phyloP scores from a whole-genome alignment of 2,888 invertebrate genomes.

The Yponomeuta malinellus region DNA sequence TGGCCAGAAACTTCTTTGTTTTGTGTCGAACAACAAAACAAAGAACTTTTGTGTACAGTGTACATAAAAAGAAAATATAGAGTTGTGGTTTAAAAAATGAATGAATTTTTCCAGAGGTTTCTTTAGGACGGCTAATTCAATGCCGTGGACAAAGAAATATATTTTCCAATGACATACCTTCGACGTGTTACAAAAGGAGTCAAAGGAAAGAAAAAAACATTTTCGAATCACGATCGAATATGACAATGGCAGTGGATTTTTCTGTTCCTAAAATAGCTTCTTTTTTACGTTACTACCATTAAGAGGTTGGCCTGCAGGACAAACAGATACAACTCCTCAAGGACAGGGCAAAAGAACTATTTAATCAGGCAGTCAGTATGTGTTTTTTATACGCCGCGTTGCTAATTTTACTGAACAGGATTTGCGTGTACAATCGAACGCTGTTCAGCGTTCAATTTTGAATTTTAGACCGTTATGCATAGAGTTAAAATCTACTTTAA shows the following conservation, averaged over 20 bases:
- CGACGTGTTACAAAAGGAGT: background rate
- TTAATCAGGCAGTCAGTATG: background rate
- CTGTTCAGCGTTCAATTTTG: too few species aligned
- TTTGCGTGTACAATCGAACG: background rate
- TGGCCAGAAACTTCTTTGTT: too few species aligned
- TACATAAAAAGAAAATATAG: too few species aligned
- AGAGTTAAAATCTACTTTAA: too few species aligned
- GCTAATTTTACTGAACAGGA: background rate
- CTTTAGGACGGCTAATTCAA: too few species aligned
- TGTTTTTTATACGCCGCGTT: background rate
- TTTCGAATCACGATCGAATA: constrained; percentile 2
- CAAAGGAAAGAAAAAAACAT: background rate
- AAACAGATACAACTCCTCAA: background rate
- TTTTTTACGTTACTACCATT: background rate
- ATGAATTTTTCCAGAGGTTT: too few species aligned
- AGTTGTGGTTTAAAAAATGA: too few species aligned
- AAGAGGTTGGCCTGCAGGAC: background rate
- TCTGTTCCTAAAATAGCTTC: background rate
- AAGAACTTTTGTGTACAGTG: too few species aligned
- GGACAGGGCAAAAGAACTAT: background rate
- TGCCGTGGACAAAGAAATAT: background rate
- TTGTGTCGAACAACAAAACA: too few species aligned
- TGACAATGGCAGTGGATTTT: background rate
- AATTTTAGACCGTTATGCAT: too few species aligned
- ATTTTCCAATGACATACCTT: background rate